phyloP scores from a whole-genome alignment of 2,888 invertebrate species.

The Xestia rhomboidea region DNA sequence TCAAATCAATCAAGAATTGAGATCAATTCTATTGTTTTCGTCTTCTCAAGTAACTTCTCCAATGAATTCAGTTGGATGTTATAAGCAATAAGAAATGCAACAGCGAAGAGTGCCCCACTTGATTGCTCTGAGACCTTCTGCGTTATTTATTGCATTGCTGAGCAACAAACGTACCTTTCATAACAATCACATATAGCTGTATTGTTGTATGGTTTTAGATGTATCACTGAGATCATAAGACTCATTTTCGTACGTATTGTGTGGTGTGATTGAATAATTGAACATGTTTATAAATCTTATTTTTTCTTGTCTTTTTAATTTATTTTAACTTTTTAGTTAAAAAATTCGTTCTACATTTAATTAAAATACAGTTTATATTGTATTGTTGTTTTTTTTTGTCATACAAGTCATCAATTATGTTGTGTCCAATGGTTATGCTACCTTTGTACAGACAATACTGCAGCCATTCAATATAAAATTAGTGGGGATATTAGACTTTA shows the following conservation, averaged over 20 bases:
- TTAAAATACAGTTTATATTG: conserved; percentile 91
- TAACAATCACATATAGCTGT: conserved; percentile 10
- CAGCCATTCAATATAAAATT: no score
- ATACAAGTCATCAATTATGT: conserved; percentile 95
- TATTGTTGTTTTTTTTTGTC: no score
- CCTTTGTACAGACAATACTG: conserved; percentile 92
- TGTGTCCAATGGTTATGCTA: conserved; percentile 94
- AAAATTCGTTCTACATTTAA: conserved; percentile 84
- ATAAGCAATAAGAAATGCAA: conserved; percentile 69
- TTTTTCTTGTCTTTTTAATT: conserved; percentile 94
- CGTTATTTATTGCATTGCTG: conserved; percentile 60
- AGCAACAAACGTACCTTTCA: conserved; percentile 37
- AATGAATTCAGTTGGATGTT: conserved; percentile 35
- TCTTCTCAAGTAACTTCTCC: conserved; percentile 2
- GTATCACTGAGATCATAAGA: not conserved
- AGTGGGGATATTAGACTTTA: no score
- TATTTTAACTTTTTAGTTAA: conserved; percentile 92
- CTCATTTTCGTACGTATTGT: not conserved
- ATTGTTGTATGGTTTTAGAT: not conserved
- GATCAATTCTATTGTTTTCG: not conserved
- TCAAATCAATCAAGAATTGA: no score
- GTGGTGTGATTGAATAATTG: not conserved
- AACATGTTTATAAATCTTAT: conserved; percentile 91
- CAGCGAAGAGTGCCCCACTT: conserved; percentile 48
- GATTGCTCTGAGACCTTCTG: conserved; percentile 69